phyloP scores from a whole-genome alignment of 2,888 invertebrate species.

The Tuberolachnus salignus region DNA sequence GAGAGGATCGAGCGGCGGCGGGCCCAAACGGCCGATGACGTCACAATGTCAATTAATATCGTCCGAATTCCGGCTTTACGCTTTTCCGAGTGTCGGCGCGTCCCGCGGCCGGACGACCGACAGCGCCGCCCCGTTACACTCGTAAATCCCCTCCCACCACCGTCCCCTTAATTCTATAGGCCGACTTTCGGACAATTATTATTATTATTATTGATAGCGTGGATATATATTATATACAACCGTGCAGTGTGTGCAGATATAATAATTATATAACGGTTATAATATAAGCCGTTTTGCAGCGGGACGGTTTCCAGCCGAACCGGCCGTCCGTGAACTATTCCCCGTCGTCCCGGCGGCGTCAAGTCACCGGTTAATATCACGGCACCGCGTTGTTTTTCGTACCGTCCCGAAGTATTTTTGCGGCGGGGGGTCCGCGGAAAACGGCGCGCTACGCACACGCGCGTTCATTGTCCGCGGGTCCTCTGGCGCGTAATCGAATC shows the following conservation, averaged over 20 bases:
- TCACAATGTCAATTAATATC: no score
- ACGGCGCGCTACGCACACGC: background rate
- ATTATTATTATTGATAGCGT: background rate
- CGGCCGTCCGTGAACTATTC: conserved; percentile 27
- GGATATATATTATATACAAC: no score
- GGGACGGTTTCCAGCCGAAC: conserved; percentile 5
- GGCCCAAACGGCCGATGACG: no score
- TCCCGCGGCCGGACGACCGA: no score
- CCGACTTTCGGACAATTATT: background rate
- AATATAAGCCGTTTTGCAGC: background rate
- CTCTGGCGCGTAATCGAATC: conserved; percentile 27
- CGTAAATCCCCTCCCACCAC: no score
- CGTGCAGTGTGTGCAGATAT: background rate
- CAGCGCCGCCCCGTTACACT: no score
- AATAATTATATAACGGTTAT: no score
- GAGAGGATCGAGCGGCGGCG: no score
- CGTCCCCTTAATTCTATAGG: no score
- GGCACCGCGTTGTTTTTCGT: background rate
- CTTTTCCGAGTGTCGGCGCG: no score
- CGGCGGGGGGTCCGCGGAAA: background rate
- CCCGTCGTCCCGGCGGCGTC: background rate
- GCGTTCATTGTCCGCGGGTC: background rate
- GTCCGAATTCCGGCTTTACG: no score
- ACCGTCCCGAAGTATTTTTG: conserved; percentile 20
- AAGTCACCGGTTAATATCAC: conserved; percentile 20